Base-by-base conservation (phyloP, 1,140 invertebrate genomes). In the Euwallacea similis region DNA sequence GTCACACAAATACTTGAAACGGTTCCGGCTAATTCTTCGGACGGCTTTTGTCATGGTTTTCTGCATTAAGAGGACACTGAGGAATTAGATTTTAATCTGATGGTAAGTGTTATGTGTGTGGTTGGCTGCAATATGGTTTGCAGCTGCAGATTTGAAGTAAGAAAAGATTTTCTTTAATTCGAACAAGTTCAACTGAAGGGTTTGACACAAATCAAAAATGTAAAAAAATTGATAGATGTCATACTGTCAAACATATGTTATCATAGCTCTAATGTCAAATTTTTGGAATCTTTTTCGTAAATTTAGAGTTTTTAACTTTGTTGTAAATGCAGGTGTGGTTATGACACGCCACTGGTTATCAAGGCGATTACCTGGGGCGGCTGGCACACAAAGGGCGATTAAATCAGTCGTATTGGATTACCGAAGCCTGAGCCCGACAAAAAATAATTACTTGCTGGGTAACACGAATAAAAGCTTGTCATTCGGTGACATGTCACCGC, bases 351-450 rank as follows among this genome's bases (percentile, higher is more conserved):
- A 33, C 21, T 33, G 21, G 55, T 58, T 21, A 58, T 9, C 55
- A 43, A 21, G 42, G 42, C 21, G 59, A 61, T 61, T 61, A 61
- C 59, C 59, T 61, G 59, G 15, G 59, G 59, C 59, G 42, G 33
- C 7, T 9, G 11, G n/a, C 21, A 11, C 21, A 61, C 59, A 61
- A 61, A 61, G 59, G 21, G 9, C 59, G 59, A 61, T 61, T 61
- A 61, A 61, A 61, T 61, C 59, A 43, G 59, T 21, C 59, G 59
- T 61, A 61, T 61, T 61, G 59, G 59, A 61, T 61, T 61, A 61
- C 59, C 10, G 10, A 11, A 9, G 59, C 42, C 59, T 41, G 21
- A 43, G 21, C 11, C 42, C 10, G 42, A 21, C n/a, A 43, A 61
- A 61, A 61, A 42, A 61, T 61, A 61, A 61, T 61, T 61, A 61